Percentiles rank a stretch among this genome's conserved stretches.
Conservation (phyloP, 2,888 invertebrate species). For the Chironomus riparius region DNA sequence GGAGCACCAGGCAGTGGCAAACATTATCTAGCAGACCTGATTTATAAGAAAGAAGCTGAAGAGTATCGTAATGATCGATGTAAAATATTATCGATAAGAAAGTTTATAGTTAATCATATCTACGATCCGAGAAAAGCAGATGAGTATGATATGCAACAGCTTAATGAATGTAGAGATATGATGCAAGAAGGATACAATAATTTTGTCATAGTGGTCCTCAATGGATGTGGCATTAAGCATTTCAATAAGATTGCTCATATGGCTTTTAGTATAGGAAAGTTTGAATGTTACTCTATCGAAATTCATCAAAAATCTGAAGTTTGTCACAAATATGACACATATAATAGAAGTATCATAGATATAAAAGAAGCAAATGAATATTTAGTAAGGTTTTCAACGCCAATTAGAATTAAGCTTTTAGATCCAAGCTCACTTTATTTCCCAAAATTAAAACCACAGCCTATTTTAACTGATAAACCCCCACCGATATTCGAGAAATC, state of each 20-base stretch:
- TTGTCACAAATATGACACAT: neutral
- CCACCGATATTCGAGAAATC: too few relatives aligned
- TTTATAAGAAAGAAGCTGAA: conserved; percentile 73
- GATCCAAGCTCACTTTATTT: neutral
- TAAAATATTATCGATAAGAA: neutral
- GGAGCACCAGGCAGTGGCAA: conserved; percentile 95
- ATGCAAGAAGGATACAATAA: neutral
- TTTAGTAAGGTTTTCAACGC: neutral
- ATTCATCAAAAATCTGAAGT: neutral
- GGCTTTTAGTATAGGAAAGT: neutral
- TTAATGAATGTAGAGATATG: neutral
- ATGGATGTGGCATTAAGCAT: neutral
- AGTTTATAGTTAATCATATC: neutral
- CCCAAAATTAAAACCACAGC: neutral
- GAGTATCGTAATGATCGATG: conserved; percentile 45
- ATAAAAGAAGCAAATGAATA: neutral
- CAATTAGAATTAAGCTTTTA: neutral
- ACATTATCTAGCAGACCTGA: conserved; percentile 78
- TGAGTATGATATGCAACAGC: neutral
- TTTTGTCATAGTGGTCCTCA: neutral
- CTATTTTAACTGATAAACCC: neutral
- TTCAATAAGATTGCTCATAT: neutral
- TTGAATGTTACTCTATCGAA: neutral
- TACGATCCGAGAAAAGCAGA: neutral
- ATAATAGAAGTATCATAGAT: neutral